Percentiles rank a stretch among this genome's conserved stretches.
Conservation (phyloP, 2,113 vertebrate species). For the Corapipo altera region DNA sequence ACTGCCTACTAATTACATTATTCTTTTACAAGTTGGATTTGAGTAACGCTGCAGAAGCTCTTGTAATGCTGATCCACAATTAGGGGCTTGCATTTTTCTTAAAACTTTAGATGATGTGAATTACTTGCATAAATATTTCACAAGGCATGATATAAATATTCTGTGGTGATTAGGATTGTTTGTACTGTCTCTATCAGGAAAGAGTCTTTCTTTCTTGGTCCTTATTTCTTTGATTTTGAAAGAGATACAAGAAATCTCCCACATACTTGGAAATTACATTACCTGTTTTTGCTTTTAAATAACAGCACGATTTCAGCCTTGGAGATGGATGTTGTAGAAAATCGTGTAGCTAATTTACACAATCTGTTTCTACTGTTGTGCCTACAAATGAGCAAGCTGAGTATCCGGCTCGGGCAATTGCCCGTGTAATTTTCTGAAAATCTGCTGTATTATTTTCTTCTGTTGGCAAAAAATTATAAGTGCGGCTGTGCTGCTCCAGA, state of each 20-base stretch:
- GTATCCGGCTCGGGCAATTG: conserved; percentile 41
- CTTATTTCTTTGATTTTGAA: not conserved
- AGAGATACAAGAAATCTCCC: not conserved
- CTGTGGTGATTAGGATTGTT: not conserved
- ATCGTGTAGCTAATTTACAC: not conserved
- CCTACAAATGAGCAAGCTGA: conserved; percentile 48
- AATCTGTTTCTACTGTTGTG: conserved; percentile 54
- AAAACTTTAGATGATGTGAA: conserved; percentile 26
- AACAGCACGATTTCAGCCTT: not conserved
- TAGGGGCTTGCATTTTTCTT: not conserved
- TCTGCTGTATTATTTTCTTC: conserved; percentile 31
- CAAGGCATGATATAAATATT: not conserved
- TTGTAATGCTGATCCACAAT: conserved; percentile 42
- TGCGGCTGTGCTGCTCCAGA: not conserved
- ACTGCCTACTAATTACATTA: conserved; percentile 35
- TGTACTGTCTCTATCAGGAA: not conserved
- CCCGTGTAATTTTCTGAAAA: conserved; percentile 60
- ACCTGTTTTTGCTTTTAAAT: conserved; percentile 33
- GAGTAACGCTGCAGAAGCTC: conserved; percentile 31
- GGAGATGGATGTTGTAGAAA: not conserved
- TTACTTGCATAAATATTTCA: conserved; percentile 49
- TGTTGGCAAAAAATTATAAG: not conserved
- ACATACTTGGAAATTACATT: not conserved
- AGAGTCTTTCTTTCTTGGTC: not conserved
- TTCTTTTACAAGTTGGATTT: conserved; percentile 35